These are phyloP conservation scores for Bombus huntii DNA, from an alignment of 1,140 invertebrate genomes.

Conservation along the genomic window DNA sequence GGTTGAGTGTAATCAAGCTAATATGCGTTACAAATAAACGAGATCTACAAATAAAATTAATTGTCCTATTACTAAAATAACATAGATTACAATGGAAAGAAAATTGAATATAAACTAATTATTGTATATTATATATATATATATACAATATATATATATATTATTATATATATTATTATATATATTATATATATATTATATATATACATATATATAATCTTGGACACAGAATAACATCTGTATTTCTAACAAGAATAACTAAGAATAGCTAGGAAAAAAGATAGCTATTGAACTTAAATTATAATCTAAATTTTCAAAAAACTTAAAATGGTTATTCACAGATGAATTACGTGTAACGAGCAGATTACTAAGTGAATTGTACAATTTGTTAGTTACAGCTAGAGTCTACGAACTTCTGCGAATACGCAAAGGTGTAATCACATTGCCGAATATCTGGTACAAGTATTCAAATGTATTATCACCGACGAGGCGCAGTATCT, in stretches of 20 bases:
- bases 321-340: no score
- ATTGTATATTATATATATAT: not conserved
- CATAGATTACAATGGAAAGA: no score
- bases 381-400: not conserved
- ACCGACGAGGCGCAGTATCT: no score
- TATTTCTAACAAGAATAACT: not conserved
- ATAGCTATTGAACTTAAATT: not conserved
- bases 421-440: not conserved
- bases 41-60: not conserved
- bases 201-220: no score
- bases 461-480: not conserved
- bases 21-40: not conserved
- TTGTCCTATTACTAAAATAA: no score
- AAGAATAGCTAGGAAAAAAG: not conserved
- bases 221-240: no score
- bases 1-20: no score
- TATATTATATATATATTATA: not conserved
- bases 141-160: no score
- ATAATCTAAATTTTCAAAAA: no score
- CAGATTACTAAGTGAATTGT: not conserved
- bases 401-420: not conserved
- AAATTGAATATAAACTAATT: not conserved
- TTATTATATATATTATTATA: no score
- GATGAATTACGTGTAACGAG: not conserved
- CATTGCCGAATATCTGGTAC: not conserved